Evolutionary conservation across 53 echinoderm and acorn worm genomes (phyloP).

Genomic region (Pentamera pediparva): DNA sequence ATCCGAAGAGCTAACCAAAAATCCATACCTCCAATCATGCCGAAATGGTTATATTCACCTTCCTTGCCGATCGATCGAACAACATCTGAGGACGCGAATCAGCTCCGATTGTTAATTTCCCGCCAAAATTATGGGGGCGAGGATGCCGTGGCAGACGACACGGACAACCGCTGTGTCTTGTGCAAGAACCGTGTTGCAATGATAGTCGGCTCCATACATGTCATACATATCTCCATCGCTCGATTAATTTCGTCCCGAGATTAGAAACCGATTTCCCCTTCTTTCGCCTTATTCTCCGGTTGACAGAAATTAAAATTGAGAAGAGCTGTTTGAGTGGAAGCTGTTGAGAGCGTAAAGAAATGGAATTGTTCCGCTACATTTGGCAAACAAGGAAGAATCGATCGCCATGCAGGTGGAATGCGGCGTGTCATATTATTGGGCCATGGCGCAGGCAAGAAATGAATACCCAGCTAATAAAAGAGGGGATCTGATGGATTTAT

Average conservation of each 20-base stretch:
- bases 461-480: no score
- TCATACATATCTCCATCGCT: constrained; percentile 24
- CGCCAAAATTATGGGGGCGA: constrained; percentile 5
- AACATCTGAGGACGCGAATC: constrained; percentile 35
- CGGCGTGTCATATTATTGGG: constrained; percentile 32
- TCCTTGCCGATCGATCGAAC: constrained; percentile 29
- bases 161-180: constrained; percentile 26
- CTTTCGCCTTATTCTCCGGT: no score
- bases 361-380: constrained; percentile 37
- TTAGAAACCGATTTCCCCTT: constrained; percentile 31
- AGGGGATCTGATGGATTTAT: no score
- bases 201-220: constrained; percentile 24
- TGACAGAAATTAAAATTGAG: constrained; percentile 33
- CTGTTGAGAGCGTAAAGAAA: constrained; percentile 32
- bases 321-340: constrained; percentile 19
- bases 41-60: constrained; percentile 31
- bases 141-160: constrained; percentile 9
- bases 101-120: constrained; percentile 25
- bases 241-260: constrained; percentile 29
- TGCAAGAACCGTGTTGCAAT: constrained; percentile 31
- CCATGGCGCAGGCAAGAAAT: no score
- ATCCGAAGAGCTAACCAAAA: no score
- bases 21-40: constrained; percentile 30
- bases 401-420: constrained; percentile 35
- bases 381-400: constrained; percentile 37